A percentile compares a stretch with the other conserved stretches of the same genome.
phyloP scores from a whole-genome alignment of 2,797 vertebrate species.

The Hyperoplus immaculatus region DNA sequence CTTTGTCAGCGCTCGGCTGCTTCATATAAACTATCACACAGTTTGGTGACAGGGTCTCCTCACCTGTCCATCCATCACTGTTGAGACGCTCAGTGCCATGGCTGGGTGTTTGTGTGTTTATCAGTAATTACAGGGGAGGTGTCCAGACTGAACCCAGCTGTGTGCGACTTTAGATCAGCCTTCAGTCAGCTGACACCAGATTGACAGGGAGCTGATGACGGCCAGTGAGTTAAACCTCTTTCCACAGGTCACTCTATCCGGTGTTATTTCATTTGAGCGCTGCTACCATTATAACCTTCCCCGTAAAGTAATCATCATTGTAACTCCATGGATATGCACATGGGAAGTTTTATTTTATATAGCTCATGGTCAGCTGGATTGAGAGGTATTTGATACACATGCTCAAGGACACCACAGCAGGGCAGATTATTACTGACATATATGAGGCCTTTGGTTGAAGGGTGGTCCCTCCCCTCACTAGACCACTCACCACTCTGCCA shows the following conservation, averaged over 20 bases:
- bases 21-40: slow-evolving; percentile 58
- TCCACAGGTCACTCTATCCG: slow-evolving; percentile 49
- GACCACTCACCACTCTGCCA: slow-evolving; percentile 47
- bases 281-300: slow-evolving; percentile 28
- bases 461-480: slow-evolving; percentile 60
- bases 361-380: slow-evolving; percentile 48
- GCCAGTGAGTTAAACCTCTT: slow-evolving; percentile 49
- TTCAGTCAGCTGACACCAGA: slow-evolving; percentile 49
- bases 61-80: slow-evolving; percentile 78
- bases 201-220: slow-evolving; percentile 54
- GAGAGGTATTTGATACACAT: slow-evolving; percentile 27
- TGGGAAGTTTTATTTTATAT: slow-evolving; percentile 47
- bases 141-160: slow-evolving; percentile 75
- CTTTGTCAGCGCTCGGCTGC: slow-evolving; percentile 73
- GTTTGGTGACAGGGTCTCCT: slow-evolving; percentile 53
- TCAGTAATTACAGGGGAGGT: slow-evolving; percentile 72
- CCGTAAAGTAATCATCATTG: slow-evolving; percentile 46
- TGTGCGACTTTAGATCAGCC: slow-evolving; percentile 34
- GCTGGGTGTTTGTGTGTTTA: slow-evolving; percentile 66
- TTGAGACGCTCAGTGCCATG: slow-evolving; percentile 47
- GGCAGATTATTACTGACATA: slow-evolving; percentile 55
- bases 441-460: slow-evolving; percentile 50
- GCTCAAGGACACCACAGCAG: slow-evolving; percentile 58
- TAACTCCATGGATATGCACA: slow-evolving; percentile 27
- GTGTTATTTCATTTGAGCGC: slow-evolving; percentile 23